Conservation (phyloP, 2,113 vertebrate genomes). For the Silurus glanis region DNA sequence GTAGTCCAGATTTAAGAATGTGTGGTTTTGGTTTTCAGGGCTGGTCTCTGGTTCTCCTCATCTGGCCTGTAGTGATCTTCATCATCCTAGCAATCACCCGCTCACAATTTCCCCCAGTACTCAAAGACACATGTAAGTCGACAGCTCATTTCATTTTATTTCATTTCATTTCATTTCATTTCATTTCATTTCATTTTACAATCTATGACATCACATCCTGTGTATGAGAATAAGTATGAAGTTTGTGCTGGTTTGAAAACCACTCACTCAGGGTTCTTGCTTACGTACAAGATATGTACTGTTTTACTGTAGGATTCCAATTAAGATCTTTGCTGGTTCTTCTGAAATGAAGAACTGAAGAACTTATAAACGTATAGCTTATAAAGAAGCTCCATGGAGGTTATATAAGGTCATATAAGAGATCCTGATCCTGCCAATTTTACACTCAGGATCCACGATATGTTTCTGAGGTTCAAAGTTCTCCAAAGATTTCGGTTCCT, state of each 20-base stretch:
- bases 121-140: slow-evolving; percentile 83
- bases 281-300: background rate
- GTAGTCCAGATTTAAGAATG: background rate
- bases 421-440: background rate
- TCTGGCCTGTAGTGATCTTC: slow-evolving; percentile 92
- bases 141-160: background rate
- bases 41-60: slow-evolving; percentile 87
- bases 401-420: no score
- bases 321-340: background rate
- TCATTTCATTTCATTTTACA: background rate
- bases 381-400: no score
- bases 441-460: background rate
- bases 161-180: background rate
- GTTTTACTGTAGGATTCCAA: background rate
- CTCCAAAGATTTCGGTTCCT: background rate
- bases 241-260: background rate
- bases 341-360: background rate
- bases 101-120: slow-evolving; percentile 78
- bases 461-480: background rate
- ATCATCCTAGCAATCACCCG: slow-evolving; percentile 90
- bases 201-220: background rate
- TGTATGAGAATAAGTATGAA: background rate
- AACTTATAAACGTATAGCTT: no score
- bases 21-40: slow-evolving; percentile 76
- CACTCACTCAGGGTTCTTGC: background rate